phyloP scores from a whole-genome alignment of 1,140 invertebrate genomes.

The Solen grandis region DNA sequence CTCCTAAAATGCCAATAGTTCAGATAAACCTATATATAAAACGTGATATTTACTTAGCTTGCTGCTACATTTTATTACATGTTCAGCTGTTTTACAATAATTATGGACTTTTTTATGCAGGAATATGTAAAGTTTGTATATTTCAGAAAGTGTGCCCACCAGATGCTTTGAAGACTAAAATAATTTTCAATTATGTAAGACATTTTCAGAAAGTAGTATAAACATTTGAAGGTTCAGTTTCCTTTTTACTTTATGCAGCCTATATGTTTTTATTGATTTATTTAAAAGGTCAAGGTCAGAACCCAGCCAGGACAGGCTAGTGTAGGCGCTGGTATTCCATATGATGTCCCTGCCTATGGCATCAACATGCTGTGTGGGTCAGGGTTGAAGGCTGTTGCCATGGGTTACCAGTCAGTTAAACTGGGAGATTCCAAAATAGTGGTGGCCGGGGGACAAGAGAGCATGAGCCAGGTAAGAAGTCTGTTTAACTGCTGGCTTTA shows the following conservation, averaged over 20 bases:
- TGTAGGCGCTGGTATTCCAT: conserved; percentile 89
- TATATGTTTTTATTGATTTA: not conserved
- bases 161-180: not conserved
- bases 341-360: conserved; percentile 87
- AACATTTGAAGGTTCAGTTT: not conserved
- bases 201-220: not conserved
- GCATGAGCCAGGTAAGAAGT: conserved; percentile 86
- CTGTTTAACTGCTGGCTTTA: no score
- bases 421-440: conserved; percentile 87
- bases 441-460: conserved; percentile 92
- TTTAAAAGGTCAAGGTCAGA: conserved; percentile 88
- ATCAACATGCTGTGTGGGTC: conserved; percentile 94
- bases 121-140: not conserved
- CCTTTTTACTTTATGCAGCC: no score
- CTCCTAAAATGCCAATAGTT: no score
- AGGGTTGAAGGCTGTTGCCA: conserved; percentile 88
- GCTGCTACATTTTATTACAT: no score
- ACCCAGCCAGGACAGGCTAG: conserved; percentile 92
- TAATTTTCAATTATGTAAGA: not conserved
- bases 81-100: no score
- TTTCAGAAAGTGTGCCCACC: not conserved
- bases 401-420: conserved; percentile 88
- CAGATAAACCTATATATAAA: no score
- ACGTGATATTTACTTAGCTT: no score
- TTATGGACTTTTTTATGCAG: no score